A percentile compares a stretch with the other conserved stretches of the same genome.
phyloP scores from a whole-genome alignment of 2,888 invertebrate species.

The Lathronympha strigana region DNA sequence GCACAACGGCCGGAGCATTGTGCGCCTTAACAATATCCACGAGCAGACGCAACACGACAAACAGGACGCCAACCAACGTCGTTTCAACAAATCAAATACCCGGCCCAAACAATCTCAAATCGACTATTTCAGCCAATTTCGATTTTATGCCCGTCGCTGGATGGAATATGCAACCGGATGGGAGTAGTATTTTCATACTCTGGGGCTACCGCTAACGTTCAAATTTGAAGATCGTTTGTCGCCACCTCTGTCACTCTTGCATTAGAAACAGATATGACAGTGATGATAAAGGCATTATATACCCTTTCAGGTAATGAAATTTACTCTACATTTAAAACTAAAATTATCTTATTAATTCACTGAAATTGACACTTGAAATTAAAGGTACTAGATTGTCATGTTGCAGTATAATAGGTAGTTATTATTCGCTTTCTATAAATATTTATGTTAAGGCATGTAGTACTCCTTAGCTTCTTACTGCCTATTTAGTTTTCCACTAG shows the following conservation, averaged over 20 bases:
- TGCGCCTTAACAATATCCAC: constrained; percentile 81
- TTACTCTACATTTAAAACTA: no score
- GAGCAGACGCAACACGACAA: constrained; percentile 68
- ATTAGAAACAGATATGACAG: background rate
- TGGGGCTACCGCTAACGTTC: background rate
- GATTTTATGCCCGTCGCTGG: constrained; percentile 65
- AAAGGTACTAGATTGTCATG: no score
- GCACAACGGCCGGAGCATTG: constrained; percentile 83
- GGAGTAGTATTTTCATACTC: constrained; percentile 50
- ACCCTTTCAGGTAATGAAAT: background rate
- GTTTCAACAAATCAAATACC: constrained; percentile 77
- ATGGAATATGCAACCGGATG: constrained; percentile 48
- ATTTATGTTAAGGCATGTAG: no score
- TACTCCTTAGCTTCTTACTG: background rate
- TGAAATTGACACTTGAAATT: no score
- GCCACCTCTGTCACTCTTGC: background rate
- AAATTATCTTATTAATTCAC: no score
- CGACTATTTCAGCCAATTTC: constrained; percentile 73
- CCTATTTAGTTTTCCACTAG: background rate
- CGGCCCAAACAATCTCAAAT: constrained; percentile 72
- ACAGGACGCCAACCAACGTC: constrained; percentile 71
- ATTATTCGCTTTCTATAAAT: no score
- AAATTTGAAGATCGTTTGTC: background rate
- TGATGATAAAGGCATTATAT: no score
- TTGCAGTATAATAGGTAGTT: no score